Base-by-base conservation (phyloP, 2,888 invertebrate species). In the Lochmaea crataegi region DNA sequence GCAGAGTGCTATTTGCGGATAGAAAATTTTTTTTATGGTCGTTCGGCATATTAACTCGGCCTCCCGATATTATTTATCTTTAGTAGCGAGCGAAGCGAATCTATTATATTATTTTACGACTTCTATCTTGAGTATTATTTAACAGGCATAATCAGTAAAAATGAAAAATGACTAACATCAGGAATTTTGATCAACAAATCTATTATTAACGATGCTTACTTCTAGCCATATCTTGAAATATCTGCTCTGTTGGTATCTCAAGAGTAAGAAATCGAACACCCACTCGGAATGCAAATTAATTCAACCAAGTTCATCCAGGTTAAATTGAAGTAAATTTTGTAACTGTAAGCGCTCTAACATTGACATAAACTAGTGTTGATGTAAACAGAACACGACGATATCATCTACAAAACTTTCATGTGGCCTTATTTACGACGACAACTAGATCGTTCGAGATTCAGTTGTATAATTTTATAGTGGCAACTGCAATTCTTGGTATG, bases 301-400 rank as follows among this genome's bases (percentile, higher is more conserved):
- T 32, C 60, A 60, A 38, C 14, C 60, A 38, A 32, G 32, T 60
- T 38, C 32, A 56, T 53, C 42, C n/a, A 56, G 26, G 18, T 53
- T 56, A 66, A 56, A 18, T 56, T 38, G 66, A 56, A 45, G 56
- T 57, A 26, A 66, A 66, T 66, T 56, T 58, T 71, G 57, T 69
- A 68, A 68, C 74, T 68, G 69, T 75, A 71, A 53, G 56, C 42
- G 61, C 51, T 69, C 61, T 51, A 41, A 48, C 53, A 69, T 58
- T 66, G 73, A 73, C 70, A 76, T 68, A 72, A 73, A 74, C 70
- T 70, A 74, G 65, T 70, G 72, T 71, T 71, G 72, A 74, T 75
- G 41, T 68, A 71, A 74, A 45, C 73, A 72, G 73, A 69, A 74
- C 75, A 74, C 22, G 69, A 68, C 64, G 48, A 69, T 63, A 65